Conservation (phyloP, 2,113 vertebrate genomes). For the Myxocyprinus asiaticus region DNA sequence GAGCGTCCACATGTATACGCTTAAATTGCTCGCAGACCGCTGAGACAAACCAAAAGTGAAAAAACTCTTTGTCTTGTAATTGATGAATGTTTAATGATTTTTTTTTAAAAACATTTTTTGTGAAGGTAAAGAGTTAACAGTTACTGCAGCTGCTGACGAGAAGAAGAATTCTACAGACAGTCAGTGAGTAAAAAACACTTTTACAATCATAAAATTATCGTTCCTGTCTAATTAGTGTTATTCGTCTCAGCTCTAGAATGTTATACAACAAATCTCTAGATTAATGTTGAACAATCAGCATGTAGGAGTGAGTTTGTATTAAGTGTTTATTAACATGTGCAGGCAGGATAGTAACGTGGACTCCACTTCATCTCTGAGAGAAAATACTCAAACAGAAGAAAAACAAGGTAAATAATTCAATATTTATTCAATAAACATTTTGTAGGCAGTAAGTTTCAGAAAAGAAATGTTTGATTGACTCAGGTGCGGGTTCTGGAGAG, state of each 20-base stretch:
- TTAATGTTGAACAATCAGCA: too few species aligned
- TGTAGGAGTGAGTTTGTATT: too few species aligned
- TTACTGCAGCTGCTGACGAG: constrained; percentile 76
- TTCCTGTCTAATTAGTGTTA: neutral
- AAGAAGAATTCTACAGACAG: constrained; percentile 72
- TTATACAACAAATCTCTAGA: neutral
- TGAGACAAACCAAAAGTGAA: too few species aligned
- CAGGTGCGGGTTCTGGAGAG: constrained; percentile 75
- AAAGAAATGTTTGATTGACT: neutral
- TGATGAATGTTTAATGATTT: neutral
- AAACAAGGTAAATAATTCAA: constrained; percentile 38
- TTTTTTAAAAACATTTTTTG: neutral
- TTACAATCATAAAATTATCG: too few species aligned
- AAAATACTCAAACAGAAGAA: constrained; percentile 42
- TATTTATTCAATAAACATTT: neutral
- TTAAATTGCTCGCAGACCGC: too few species aligned
- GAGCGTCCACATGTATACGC: too few species aligned
- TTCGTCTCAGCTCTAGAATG: neutral
- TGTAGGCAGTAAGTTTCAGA: too few species aligned
- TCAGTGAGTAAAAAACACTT: constrained; percentile 76
- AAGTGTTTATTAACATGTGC: neutral
- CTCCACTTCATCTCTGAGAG: constrained; percentile 51
- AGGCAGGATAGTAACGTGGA: constrained; percentile 56
- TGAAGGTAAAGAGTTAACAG: constrained; percentile 76
- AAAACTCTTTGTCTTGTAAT: neutral